Percentiles rank a stretch among this genome's conserved stretches.
phyloP scores from a whole-genome alignment of 2,113 vertebrate genomes.

The Neotragus moschatus region DNA sequence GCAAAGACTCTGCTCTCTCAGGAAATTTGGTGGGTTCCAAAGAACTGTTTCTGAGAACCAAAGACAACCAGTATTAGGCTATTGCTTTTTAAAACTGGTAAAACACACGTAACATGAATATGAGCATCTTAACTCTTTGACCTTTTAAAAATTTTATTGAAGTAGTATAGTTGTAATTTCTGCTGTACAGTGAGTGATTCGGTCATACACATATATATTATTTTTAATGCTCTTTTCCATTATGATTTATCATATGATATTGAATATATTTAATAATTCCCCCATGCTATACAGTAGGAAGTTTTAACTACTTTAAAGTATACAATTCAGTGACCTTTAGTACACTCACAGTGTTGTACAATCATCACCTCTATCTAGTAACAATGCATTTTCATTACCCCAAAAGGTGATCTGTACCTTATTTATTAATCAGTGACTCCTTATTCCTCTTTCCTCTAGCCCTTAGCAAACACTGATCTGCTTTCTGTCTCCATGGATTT shows the following conservation, averaged over 20 bases:
- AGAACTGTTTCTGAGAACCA: conserved; percentile 1
- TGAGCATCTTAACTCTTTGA: neutral
- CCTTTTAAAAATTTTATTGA: neutral
- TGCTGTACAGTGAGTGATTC: neutral
- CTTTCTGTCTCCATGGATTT: neutral
- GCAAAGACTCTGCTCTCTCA: neutral
- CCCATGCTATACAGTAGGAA: neutral
- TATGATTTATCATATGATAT: neutral
- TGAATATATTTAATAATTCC: neutral
- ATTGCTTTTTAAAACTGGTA: neutral
- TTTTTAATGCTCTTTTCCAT: neutral
- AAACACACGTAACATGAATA: neutral
- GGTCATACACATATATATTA: neutral
- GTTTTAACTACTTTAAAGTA: neutral
- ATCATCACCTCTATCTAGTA: neutral
- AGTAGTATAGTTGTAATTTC: neutral
- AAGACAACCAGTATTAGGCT: neutral
- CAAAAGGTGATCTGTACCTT: neutral
- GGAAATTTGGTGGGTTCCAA: neutral
- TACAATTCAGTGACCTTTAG: neutral
- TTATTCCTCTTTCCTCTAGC: neutral
- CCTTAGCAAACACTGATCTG: neutral
- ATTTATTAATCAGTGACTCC: neutral
- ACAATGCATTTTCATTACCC: neutral
- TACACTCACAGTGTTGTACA: neutral